These are phyloP conservation scores for Enteromius trimaculatus DNA, from an alignment of 2,797 vertebrate genomes.

Conservation along the genomic window DNA sequence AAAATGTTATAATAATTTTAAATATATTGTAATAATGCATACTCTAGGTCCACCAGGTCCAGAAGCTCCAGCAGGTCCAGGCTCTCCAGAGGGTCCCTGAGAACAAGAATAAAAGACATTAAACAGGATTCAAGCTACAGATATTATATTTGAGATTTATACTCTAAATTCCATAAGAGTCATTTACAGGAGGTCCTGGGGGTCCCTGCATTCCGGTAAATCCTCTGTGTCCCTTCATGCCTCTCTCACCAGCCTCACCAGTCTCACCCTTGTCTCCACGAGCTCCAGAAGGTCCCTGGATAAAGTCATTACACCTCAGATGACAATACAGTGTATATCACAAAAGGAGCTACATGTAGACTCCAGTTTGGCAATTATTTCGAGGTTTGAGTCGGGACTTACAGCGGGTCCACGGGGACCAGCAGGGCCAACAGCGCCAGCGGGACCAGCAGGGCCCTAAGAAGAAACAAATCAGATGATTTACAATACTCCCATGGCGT, in stretches of 20 bases:
- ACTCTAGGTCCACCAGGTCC: constrained; percentile 94
- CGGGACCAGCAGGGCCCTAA: constrained; percentile 87
- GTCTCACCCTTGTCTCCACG: constrained; percentile 98
- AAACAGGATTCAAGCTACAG: not conserved
- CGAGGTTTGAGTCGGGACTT: constrained; percentile 71
- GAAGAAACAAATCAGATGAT: constrained; percentile 19
- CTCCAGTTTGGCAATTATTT: not conserved
- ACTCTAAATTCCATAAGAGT: not conserved
- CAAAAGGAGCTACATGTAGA: not conserved
- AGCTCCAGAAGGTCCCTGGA: constrained; percentile 86
- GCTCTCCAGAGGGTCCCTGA: constrained; percentile 89
- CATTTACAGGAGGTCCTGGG: constrained; percentile 89
- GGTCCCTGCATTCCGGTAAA: constrained; percentile 97
- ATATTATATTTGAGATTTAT: not conserved
- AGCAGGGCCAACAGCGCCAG: constrained; percentile 80
- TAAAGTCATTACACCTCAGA: constrained; percentile 18
- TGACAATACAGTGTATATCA: not conserved
- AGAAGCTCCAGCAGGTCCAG: constrained; percentile 91
- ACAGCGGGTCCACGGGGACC: constrained; percentile 93
- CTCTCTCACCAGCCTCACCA: constrained; percentile 96
- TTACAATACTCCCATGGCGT: not conserved
- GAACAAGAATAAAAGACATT: not conserved
- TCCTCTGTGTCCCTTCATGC: constrained; percentile 99
- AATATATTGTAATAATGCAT: constrained; percentile 68
- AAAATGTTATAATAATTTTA: not conserved